Conservation (phyloP, 2,113 vertebrate species). For the Hiodon alosoides region DNA sequence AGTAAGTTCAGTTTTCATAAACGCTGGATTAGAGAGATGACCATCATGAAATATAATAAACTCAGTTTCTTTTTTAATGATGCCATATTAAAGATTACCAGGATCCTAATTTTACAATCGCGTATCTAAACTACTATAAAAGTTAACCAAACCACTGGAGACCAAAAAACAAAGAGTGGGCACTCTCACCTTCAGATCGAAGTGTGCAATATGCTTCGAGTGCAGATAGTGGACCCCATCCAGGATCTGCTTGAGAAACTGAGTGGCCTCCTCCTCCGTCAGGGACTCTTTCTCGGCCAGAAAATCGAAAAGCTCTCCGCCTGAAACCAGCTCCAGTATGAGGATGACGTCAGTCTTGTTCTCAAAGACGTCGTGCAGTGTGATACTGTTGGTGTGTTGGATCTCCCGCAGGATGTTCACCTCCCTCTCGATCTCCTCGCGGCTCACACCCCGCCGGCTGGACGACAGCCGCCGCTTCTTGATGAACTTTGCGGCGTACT, state of each 20-base stretch:
- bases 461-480: slow-evolving; percentile 92
- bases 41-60: neutral
- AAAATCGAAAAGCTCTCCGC: slow-evolving; percentile 92
- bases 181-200: slow-evolving; percentile 84
- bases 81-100: neutral
- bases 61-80: neutral
- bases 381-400: slow-evolving; percentile 98
- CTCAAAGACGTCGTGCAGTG: slow-evolving; percentile 94
- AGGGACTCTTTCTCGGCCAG: slow-evolving; percentile 94
- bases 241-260: slow-evolving; percentile 97
- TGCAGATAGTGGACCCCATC: slow-evolving; percentile 92
- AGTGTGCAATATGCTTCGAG: slow-evolving; percentile 90
- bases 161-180: too few relatives aligned
- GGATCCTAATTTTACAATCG: neutral
- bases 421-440: slow-evolving; percentile 93
- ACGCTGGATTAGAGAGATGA: neutral
- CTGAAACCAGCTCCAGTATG: slow-evolving; percentile 93
- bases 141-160: too few relatives aligned
- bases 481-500: slow-evolving; percentile 95
- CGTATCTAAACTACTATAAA: neutral
- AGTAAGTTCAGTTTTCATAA: neutral
- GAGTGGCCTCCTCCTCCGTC: slow-evolving; percentile 91
- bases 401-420: slow-evolving; percentile 93
- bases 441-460: slow-evolving; percentile 88
- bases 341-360: slow-evolving; percentile 96